Conservation (phyloP, 2,113 vertebrate genomes). For the Rhombomys opimus region DNA sequence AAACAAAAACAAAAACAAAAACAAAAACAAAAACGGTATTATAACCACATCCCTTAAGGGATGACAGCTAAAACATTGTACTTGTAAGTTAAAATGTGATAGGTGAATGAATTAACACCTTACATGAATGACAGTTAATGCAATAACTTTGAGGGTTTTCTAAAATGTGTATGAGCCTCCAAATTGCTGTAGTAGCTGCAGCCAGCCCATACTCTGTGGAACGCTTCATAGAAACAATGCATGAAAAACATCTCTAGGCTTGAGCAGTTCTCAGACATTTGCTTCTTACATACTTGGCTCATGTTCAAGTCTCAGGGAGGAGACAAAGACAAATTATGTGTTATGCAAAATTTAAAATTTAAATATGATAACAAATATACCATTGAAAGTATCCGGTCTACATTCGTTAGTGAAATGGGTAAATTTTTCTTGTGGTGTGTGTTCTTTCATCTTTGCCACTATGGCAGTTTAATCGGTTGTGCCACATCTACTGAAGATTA, state of each 20-base stretch:
- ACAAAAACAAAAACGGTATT: constrained; percentile 29
- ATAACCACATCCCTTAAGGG: constrained; percentile 16
- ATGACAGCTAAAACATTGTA: constrained; percentile 47
- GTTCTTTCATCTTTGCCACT: background rate
- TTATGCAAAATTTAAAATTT: constrained; percentile 22
- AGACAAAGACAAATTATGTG: constrained; percentile 1
- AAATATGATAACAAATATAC: background rate
- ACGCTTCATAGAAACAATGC: background rate
- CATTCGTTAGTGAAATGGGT: background rate
- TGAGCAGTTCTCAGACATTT: background rate
- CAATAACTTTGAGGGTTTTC: background rate
- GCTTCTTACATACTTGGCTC: background rate
- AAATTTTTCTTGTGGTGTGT: background rate
- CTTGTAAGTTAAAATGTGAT: constrained; percentile 46
- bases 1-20: constrained; percentile 9
- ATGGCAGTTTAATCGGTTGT: background rate
- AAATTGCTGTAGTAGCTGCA: background rate
- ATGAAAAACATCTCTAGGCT: background rate
- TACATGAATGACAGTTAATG: background rate
- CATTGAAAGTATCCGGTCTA: background rate
- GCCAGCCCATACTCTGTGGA: background rate
- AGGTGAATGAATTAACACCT: constrained; percentile 46
- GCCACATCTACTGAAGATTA: background rate
- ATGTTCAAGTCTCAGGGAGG: constrained; percentile 23
- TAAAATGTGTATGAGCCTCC: background rate